A percentile compares a stretch with the other conserved stretches of the same genome.
phyloP scores from a whole-genome alignment of 2,888 invertebrate genomes.

The Mesorhabditis spiculigera region DNA sequence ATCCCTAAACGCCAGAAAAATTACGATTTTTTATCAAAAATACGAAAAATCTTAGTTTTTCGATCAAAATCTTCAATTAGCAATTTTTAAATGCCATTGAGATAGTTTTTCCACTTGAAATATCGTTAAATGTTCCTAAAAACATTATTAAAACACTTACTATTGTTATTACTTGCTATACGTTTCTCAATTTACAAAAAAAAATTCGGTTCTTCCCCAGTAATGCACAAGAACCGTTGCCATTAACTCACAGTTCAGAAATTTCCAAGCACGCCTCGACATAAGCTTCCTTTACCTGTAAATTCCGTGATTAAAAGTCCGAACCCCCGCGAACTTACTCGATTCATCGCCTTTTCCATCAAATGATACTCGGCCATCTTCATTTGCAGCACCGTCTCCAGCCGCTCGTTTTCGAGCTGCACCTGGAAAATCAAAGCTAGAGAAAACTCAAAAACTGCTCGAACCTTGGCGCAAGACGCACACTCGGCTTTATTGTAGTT shows the following conservation, averaged over 20 bases:
- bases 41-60: too few relatives aligned
- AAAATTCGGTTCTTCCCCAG: too few relatives aligned
- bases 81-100: too few relatives aligned
- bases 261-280: neutral
- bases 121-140: too few relatives aligned
- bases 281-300: neutral
- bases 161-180: too few relatives aligned
- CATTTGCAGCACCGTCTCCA: neutral
- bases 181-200: too few relatives aligned
- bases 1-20: too few relatives aligned
- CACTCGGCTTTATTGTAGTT: neutral
- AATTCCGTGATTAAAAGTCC: neutral
- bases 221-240: neutral
- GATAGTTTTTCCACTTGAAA: too few relatives aligned
- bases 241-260: neutral
- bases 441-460: neutral
- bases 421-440: neutral
- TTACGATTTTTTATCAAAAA: too few relatives aligned
- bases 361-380: neutral
- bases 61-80: too few relatives aligned
- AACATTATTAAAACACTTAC: too few relatives aligned
- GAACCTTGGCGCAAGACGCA: neutral
- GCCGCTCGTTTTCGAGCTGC: neutral
- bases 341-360: slow-evolving; percentile 2
- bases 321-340: neutral